These are phyloP conservation scores for Amazona guildingii DNA, from an alignment of 2,113 vertebrate species.

Conservation along the genomic window DNA sequence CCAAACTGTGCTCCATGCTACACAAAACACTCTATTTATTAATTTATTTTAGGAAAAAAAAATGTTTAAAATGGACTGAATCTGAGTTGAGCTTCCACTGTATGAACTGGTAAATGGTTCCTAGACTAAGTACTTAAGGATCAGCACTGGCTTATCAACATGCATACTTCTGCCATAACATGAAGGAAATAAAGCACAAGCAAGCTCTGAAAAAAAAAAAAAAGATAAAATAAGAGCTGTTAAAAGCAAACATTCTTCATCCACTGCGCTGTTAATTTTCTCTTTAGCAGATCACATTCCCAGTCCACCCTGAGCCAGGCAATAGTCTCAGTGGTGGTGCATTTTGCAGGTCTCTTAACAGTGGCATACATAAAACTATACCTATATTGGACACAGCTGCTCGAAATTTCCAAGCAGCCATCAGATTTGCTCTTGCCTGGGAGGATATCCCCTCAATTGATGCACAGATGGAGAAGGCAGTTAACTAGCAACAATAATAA, in stretches of 20 bases:
- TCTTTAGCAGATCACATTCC: background rate
- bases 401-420: background rate
- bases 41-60: background rate
- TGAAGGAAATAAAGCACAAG: background rate
- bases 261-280: conserved; percentile 7
- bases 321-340: background rate
- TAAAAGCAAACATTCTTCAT: background rate
- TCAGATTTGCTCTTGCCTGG: conserved; percentile 2
- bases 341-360: background rate
- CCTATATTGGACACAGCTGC: conserved; percentile 30
- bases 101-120: background rate
- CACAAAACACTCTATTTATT: background rate
- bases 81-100: background rate
- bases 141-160: background rate
- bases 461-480: conserved; percentile 51
- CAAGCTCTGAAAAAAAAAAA: background rate
- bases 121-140: background rate
- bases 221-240: background rate
- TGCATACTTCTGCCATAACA: background rate
- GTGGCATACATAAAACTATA: background rate
- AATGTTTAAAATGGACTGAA: background rate
- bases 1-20: background rate
- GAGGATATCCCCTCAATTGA: background rate
- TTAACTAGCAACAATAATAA: background rate
- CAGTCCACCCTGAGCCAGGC: background rate